Evolutionary conservation across 2,888 invertebrate genomes (phyloP), one percentile per base, ranked within the genome.

Genomic region (Aleiodes alternator): DNA sequence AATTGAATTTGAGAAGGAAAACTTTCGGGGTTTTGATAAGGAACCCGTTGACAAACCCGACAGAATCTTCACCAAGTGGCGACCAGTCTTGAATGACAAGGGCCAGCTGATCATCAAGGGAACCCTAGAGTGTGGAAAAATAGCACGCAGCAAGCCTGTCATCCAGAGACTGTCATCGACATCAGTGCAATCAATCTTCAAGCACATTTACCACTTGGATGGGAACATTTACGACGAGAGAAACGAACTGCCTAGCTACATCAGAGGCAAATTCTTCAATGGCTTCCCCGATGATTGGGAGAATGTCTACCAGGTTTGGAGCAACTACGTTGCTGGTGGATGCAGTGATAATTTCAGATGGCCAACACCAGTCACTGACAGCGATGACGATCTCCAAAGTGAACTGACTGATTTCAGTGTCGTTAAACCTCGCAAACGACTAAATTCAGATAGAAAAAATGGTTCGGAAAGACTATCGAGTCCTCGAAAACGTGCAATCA

Each of bases 231-330:
- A 80, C n/a, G 88, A 89, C 56, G 79, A 84, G 1, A 81, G 78
- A 14, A 50, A 80, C 55, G 87, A 83, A 76, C 76, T 89, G 23
- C 89, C 89, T 0, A 83, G 84, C 6, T 89, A 87, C 76, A 80
- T 89, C 7, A 76, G 84, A 3, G 83, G 81, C 3, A 89, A 88
- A 81, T 89, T 89, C 81, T 80, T 77, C 64, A 85, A 87, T 71
- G 89, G 88, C n/a, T 89, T 89, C 80, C 89, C 89, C 2, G 86
- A 88, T 48, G 88, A 89, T 69, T 89, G 89, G 89, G 80, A 86
- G 69, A 87, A 88, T 72, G 84, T 89, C 70, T 72, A 80, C 73
- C 82, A 85, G 71, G 51, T 89, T 9, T 89, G 89, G 89, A 82
- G 74, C n/a, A 80, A 80, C 57, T 89, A 81, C 51, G 56, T 84